A percentile compares a stretch with the other conserved stretches of the same genome.
phyloP scores from a whole-genome alignment of 2,888 invertebrate species.

The Catocala sponsa region DNA sequence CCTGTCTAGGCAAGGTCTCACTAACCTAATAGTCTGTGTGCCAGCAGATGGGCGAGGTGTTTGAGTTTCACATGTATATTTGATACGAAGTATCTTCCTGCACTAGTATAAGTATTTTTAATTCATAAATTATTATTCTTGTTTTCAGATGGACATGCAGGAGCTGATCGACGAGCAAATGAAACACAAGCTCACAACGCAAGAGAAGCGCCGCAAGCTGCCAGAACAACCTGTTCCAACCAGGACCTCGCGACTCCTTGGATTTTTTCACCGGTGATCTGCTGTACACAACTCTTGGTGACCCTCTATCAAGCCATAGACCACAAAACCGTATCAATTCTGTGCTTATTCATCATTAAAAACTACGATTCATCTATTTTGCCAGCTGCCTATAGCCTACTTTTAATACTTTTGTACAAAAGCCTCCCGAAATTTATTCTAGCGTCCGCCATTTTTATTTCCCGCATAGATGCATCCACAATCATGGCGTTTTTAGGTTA shows the following conservation, averaged over 20 bases:
- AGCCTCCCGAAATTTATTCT: conserved; percentile 55
- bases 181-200: conserved; percentile 93
- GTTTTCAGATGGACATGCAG: conserved; percentile 96
- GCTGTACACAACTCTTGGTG: conserved; percentile 68
- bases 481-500: conserved; percentile 63
- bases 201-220: conserved; percentile 86
- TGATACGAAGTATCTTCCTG: too few relatives aligned
- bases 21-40: too few relatives aligned
- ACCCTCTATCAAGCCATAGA: conserved; percentile 68
- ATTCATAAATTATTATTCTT: too few relatives aligned
- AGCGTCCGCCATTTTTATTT: conserved; percentile 67
- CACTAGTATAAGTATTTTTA: too few relatives aligned
- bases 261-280: conserved; percentile 87
- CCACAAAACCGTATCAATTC: conserved; percentile 65
- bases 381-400: conserved; percentile 61
- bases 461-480: conserved; percentile 54
- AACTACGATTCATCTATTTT: conserved; percentile 63
- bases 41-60: too few relatives aligned
- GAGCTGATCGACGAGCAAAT: conserved; percentile 97
- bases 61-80: too few relatives aligned
- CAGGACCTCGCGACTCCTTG: conserved; percentile 75
- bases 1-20: too few relatives aligned
- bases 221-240: conserved; percentile 76
- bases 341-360: conserved; percentile 68
- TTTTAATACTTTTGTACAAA: conserved; percentile 65